These are phyloP conservation scores for Mustela lutreola DNA, from an alignment of 2,113 vertebrate genomes.

Conservation along the genomic window DNA sequence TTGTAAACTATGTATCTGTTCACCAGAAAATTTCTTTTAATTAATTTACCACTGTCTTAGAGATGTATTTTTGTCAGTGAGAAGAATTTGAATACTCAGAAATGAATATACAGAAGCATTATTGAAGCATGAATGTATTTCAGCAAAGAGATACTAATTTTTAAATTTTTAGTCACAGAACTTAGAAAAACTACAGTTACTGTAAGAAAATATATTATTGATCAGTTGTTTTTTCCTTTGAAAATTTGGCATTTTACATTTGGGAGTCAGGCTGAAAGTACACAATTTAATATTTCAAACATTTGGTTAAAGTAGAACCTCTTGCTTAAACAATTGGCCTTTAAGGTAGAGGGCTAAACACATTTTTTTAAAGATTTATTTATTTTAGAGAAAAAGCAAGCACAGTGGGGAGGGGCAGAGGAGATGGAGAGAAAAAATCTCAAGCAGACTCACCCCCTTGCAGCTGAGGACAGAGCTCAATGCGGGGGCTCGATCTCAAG, in stretches of 20 bases:
- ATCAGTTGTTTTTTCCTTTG: not conserved
- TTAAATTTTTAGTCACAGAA: constrained; percentile 58
- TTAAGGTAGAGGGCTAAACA: not conserved
- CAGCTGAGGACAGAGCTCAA: too few species aligned
- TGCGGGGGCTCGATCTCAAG: too few species aligned
- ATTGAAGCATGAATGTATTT: constrained; percentile 17
- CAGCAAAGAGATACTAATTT: constrained; percentile 76
- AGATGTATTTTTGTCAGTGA: not conserved
- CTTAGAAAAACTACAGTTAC: not conserved
- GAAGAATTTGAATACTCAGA: not conserved
- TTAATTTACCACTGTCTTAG: not conserved
- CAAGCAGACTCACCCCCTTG: too few species aligned
- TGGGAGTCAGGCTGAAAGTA: not conserved
- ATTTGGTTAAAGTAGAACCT: not conserved
- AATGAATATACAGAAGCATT: not conserved
- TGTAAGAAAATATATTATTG: not conserved
- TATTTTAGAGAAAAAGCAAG: not conserved
- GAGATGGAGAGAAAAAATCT: too few species aligned
- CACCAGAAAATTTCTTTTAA: not conserved
- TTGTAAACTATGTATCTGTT: not conserved
- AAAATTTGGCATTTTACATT: not conserved
- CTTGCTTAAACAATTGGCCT: not conserved
- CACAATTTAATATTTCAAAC: not conserved
- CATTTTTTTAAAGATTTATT: not conserved
- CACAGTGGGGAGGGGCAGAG: too few species aligned